Evolutionary conservation across 2,797 vertebrate species (phyloP).

Genomic region (Rhinella marina): DNA sequence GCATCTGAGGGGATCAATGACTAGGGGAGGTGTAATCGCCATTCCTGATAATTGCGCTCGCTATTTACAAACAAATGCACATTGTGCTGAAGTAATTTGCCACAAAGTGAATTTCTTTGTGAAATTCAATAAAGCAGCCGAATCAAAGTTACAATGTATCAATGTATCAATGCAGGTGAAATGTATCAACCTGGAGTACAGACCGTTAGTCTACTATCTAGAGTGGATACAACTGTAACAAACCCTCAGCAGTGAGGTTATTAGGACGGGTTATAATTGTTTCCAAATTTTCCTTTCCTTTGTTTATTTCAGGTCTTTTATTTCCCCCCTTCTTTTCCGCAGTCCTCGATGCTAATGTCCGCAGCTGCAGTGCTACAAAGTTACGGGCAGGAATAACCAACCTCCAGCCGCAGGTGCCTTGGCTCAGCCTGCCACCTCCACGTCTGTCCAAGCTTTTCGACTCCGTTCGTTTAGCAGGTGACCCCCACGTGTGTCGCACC

Average conservation of each 20-base stretch:
- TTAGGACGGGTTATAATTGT: not conserved
- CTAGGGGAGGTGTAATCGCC: too few species aligned
- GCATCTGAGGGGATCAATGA: too few species aligned
- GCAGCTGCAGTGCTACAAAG: constrained; percentile 19
- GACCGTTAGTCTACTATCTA: not conserved
- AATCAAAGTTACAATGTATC: too few species aligned
- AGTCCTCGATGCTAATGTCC: not conserved
- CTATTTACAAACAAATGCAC: too few species aligned
- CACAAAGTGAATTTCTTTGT: too few species aligned
- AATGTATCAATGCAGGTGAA: too few species aligned
- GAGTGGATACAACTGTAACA: not conserved
- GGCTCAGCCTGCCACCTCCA: constrained; percentile 30
- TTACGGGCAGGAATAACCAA: not conserved
- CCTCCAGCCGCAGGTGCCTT: constrained; percentile 48
- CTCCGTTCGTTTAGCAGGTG: constrained; percentile 49
- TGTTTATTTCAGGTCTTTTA: too few species aligned
- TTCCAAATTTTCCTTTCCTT: too few species aligned
- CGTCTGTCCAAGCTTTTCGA: constrained; percentile 33
- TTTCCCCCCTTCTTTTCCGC: not conserved
- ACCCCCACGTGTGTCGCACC: constrained; percentile 6
- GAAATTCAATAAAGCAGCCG: too few species aligned
- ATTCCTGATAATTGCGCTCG: too few species aligned
- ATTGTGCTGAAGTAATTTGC: too few species aligned
- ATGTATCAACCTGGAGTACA: not conserved
- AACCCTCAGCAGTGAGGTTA: not conserved